These are phyloP conservation scores for Antennarius striatus DNA, from an alignment of 2,113 vertebrate species.

Conservation along the genomic window DNA sequence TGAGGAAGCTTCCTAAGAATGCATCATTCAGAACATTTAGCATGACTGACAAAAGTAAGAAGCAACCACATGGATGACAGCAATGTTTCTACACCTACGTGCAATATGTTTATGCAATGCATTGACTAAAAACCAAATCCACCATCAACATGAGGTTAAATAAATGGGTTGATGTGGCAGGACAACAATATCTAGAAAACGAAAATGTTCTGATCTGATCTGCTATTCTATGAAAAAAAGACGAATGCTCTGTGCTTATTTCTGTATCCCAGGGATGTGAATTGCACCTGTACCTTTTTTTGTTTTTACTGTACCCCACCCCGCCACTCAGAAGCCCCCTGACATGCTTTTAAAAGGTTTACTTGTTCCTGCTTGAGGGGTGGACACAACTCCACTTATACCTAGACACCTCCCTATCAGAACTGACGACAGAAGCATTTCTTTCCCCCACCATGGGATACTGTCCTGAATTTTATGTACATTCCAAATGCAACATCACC, in stretches of 20 bases:
- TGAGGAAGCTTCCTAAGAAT: constrained; percentile 22
- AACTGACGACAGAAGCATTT: constrained; percentile 3
- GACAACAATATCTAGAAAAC: constrained; percentile 46
- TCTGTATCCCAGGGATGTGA: constrained; percentile 66
- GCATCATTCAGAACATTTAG: constrained; percentile 17
- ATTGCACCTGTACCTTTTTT: constrained; percentile 58
- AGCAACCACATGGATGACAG: constrained; percentile 4
- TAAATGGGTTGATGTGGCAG: constrained; percentile 14
- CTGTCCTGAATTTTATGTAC: not conserved
- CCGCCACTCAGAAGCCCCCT: constrained; percentile 54
- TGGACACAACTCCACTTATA: constrained; percentile 68
- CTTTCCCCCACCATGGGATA: not conserved
- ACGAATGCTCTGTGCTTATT: constrained; percentile 62
- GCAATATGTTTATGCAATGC: not conserved
- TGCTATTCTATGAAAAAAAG: constrained; percentile 65
- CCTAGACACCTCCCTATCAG: constrained; percentile 45
- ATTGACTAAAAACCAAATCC: not conserved
- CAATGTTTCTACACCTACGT: too few species aligned
- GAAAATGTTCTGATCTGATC: constrained; percentile 52
- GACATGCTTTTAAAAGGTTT: constrained; percentile 75
- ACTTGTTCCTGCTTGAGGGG: constrained; percentile 68
- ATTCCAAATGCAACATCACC: constrained; percentile 14
- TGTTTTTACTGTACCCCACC: constrained; percentile 41
- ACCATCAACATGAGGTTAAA: not conserved
- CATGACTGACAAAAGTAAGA: constrained; percentile 17